A percentile compares a stretch with the other conserved stretches of the same genome.
phyloP scores from a whole-genome alignment of 2,888 invertebrate species.

The Catocala nupta region DNA sequence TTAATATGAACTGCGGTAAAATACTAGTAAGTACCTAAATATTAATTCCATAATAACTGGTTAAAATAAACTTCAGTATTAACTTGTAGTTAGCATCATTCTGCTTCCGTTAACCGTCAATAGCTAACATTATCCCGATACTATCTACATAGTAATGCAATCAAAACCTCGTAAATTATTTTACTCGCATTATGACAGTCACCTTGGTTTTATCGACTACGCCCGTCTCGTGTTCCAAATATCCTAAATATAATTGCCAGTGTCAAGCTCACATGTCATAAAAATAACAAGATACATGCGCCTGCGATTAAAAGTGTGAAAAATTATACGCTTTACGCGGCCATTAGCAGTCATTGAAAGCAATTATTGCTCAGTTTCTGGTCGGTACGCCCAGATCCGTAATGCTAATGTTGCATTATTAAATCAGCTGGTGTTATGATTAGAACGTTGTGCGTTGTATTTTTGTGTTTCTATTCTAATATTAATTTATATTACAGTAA shows the following conservation, averaged over 20 bases:
- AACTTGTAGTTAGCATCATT: too few relatives aligned
- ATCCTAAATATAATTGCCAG: constrained; percentile 28
- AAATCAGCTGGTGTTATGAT: constrained; percentile 1
- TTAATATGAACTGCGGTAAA: too few relatives aligned
- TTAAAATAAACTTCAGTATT: too few relatives aligned
- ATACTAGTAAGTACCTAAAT: too few relatives aligned
- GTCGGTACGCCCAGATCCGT: constrained; percentile 11
- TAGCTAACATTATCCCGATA: too few relatives aligned
- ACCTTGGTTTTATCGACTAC: constrained; percentile 17
- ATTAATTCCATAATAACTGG: too few relatives aligned
- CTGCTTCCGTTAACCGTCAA: too few relatives aligned
- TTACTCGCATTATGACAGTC: constrained; percentile 7
- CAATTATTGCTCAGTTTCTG: constrained; percentile 28
- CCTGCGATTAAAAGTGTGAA: constrained; percentile 43
- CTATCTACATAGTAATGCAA: too few relatives aligned
- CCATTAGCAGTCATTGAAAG: constrained; percentile 29
- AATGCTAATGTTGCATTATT: constrained; percentile 17
- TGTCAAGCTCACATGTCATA: constrained; percentile 30
- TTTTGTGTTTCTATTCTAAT: too few relatives aligned
- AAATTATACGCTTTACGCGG: constrained; percentile 41
- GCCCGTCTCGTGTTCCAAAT: constrained; percentile 20
- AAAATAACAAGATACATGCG: constrained; percentile 34
- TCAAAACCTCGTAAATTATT: too few relatives aligned
- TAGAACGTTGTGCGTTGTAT: background rate
- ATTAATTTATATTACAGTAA: too few relatives aligned